Percentiles rank a stretch among this genome's conserved stretches.
phyloP scores from a whole-genome alignment of 35 echinoderm and acorn worm species.

The Lytechinus pictus region DNA sequence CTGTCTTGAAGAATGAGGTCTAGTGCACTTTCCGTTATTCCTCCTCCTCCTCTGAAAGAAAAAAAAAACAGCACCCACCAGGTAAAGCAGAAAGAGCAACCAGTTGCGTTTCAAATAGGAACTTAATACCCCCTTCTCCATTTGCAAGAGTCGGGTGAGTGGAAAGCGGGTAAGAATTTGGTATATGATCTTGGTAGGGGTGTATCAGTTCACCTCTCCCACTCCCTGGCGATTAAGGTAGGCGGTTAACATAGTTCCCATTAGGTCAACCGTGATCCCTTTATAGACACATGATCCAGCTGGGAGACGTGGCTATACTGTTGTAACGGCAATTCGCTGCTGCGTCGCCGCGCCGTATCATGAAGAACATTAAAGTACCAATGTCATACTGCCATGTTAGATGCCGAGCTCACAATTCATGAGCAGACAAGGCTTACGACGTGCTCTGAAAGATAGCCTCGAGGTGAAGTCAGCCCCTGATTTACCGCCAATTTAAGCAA shows the following conservation, averaged over 20 bases:
- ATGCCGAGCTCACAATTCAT: neutral
- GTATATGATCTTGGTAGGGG: neutral
- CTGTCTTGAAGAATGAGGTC: neutral
- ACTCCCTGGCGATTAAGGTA: neutral
- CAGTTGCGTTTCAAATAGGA: neutral
- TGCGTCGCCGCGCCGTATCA: neutral
- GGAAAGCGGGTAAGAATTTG: neutral
- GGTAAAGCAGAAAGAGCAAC: neutral
- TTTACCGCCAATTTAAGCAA: constrained; percentile 5
- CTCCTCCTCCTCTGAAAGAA: neutral
- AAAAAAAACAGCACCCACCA: neutral
- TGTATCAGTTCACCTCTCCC: neutral
- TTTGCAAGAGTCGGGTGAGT: neutral
- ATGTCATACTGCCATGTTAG: neutral
- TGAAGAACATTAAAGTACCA: neutral
- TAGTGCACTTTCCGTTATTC: neutral
- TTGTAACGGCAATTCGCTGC: neutral
- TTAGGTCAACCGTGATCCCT: neutral
- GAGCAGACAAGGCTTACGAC: neutral
- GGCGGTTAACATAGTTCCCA: neutral
- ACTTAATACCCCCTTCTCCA: neutral
- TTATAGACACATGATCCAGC: neutral
- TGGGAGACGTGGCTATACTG: neutral
- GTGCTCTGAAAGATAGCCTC: neutral
- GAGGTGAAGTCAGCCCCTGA: neutral